phyloP scores from a whole-genome alignment of 92 coral and sea anemone genomes.

The Bergia puertoricense region DNA sequence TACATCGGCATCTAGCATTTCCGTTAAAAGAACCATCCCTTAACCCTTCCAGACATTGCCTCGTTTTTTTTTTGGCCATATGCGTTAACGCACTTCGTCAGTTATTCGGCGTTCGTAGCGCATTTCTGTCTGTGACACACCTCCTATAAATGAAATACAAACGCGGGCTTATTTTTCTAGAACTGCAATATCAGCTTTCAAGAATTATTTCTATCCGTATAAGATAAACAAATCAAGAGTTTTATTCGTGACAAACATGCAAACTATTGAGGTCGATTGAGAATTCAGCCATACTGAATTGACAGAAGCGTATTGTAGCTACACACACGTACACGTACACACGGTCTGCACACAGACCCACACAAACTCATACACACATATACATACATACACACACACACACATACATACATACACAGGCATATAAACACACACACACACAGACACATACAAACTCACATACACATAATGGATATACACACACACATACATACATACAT shows the following conservation, averaged over 20 bases:
- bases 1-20: not conserved
- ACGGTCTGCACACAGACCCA: too few species aligned
- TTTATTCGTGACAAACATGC: not conserved
- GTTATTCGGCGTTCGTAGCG: not conserved
- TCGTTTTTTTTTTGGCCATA: not conserved
- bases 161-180: not conserved
- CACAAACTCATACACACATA: too few species aligned
- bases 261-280: not conserved
- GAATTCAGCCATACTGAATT: too few species aligned
- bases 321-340: too few species aligned
- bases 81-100: not conserved
- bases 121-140: not conserved
- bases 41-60: not conserved
- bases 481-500: too few species aligned
- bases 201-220: not conserved
- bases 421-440: not conserved
- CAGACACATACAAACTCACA: not conserved
- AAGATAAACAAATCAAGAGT: too few species aligned
- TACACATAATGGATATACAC: too few species aligned
- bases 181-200: not conserved
- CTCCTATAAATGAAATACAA: not conserved
- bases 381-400: too few species aligned
- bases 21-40: not conserved
- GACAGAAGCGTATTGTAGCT: too few species aligned
- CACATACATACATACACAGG: too few species aligned